Evolutionary conservation across 2,888 invertebrate genomes (phyloP).

Genomic region (Lordiphosa fenestrarum): DNA sequence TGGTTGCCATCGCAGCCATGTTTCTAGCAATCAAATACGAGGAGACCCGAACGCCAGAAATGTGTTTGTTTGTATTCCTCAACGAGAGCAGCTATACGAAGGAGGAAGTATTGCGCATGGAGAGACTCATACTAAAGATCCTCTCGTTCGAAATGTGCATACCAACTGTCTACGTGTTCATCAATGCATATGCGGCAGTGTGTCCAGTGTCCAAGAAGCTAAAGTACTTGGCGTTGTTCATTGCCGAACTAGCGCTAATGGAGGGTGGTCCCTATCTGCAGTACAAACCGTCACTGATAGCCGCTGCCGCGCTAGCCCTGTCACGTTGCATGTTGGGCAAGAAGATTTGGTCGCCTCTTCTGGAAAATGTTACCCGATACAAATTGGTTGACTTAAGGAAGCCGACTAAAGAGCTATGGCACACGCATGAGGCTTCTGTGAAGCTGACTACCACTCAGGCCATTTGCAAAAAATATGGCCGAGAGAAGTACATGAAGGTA

Average conservation of each 20-base stretch:
- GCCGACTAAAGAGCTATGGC: constrained; percentile 85
- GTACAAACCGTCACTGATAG: constrained; percentile 90
- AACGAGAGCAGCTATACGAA: constrained; percentile 98
- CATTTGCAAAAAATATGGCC: constrained; percentile 11
- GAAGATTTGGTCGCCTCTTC: constrained; percentile 84
- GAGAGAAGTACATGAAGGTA: not conserved
- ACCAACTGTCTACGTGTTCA: constrained; percentile 92
- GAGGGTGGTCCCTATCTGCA: constrained; percentile 93
- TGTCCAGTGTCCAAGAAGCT: constrained; percentile 87
- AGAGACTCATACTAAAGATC: constrained; percentile 93
- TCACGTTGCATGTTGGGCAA: constrained; percentile 86
- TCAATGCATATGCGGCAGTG: constrained; percentile 88
- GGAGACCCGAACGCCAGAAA: constrained; percentile 97
- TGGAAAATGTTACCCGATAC: constrained; percentile 86
- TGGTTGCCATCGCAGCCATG: constrained; percentile 97
- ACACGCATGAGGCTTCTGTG: constrained; percentile 86
- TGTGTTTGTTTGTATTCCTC: constrained; percentile 97
- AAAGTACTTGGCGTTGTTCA: constrained; percentile 88
- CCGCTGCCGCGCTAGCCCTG: constrained; percentile 89
- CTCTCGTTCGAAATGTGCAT: constrained; percentile 93
- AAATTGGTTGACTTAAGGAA: constrained; percentile 84
- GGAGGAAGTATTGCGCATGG: constrained; percentile 94
- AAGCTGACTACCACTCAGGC: constrained; percentile 85
- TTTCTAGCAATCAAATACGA: constrained; percentile 98
- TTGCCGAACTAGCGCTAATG: constrained; percentile 90